Base-by-base conservation (phyloP, 2,113 vertebrate genomes). In the Xiphorhynchus elegans region DNA sequence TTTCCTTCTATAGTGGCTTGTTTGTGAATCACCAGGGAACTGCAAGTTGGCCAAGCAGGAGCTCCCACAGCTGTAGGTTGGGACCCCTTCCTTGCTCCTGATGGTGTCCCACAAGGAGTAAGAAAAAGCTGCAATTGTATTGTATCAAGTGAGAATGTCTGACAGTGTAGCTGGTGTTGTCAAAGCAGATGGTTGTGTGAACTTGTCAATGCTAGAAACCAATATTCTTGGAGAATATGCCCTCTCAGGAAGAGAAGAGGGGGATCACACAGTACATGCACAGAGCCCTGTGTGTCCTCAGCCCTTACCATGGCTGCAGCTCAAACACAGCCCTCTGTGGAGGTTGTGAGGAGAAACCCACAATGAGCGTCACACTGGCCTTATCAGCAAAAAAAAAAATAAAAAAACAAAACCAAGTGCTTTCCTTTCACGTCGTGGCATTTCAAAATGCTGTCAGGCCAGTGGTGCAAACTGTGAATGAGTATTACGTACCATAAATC, bases 401-500 rank as follows among this genome's bases (percentile, higher is more conserved):
- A 29, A 63, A 70, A 28, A 46, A 18, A 17, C 11, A 68, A 23
- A 49, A 58, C 11, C 0, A 0, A 28, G 64, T 49, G 55, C 49
- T 83, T 93, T 62, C 60, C 69, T 93, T 93, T 83, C 80, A 39
- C 47, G 5, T 53, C 1, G 0, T 21, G 6, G 49, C 46, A 35
- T 79, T 97, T 95, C 81, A 76, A 52, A 97, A 76, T 35, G 29
- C 76, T 80, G 81, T 39, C 77, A 85, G 82, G 84, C 58, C 33
- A 31, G 44, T 7, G 28, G 44, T 81, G 89, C 94, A 92, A 95
- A 76, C 93, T 95, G 80, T 91, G 82, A 95, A 69, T 58, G 84
- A 67, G 73, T 75, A 86, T 91, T 93, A 33, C 10, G 28, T 94
- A 64, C 64, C 82, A 85, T 97, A 96, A 96, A 96, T 79, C 72